These are phyloP conservation scores for Portevinia maculata DNA, from an alignment of 2,888 invertebrate species.

Conservation along the genomic window DNA sequence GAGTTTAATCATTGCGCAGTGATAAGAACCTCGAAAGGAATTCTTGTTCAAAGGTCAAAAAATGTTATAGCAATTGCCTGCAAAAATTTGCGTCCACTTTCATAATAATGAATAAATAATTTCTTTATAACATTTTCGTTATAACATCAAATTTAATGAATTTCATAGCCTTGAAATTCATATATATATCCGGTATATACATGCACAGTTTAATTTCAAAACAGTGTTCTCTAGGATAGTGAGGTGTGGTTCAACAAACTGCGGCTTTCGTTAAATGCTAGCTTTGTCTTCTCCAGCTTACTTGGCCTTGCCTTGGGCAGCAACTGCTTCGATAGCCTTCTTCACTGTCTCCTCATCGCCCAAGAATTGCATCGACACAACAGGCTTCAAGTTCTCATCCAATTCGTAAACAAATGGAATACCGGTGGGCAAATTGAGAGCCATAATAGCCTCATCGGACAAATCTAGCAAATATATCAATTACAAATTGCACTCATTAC, in stretches of 20 bases:
- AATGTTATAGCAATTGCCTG: no score
- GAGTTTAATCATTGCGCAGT: no score
- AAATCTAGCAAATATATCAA: conserved; percentile 83
- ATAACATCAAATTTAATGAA: conserved; percentile 52
- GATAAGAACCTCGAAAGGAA: no score
- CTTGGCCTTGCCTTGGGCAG: conserved; percentile 89
- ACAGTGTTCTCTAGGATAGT: conserved; percentile 17
- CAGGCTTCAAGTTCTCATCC: conserved; percentile 89
- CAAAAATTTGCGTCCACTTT: background rate
- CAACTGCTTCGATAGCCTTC: conserved; percentile 92
- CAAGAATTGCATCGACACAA: conserved; percentile 90
- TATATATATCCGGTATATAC: conserved; percentile 12
- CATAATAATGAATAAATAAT: conserved; percentile 57
- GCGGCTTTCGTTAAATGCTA: conserved; percentile 56
- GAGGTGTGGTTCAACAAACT: conserved; percentile 21
- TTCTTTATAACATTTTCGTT: conserved; percentile 49
- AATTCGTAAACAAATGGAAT: conserved; percentile 92
- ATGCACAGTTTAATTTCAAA: conserved; percentile 11
- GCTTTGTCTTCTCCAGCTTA: conserved; percentile 83
- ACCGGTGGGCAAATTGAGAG: conserved; percentile 90
- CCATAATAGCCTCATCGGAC: conserved; percentile 90
- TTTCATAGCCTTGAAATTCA: conserved; percentile 21
- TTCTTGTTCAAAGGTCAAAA: no score
- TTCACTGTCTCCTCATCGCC: conserved; percentile 92
- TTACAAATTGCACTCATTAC: background rate